A percentile compares a stretch with the other conserved stretches of the same genome.
Evolutionary conservation across 1,140 invertebrate species (phyloP).

Genomic region (Orius laevigatus): DNA sequence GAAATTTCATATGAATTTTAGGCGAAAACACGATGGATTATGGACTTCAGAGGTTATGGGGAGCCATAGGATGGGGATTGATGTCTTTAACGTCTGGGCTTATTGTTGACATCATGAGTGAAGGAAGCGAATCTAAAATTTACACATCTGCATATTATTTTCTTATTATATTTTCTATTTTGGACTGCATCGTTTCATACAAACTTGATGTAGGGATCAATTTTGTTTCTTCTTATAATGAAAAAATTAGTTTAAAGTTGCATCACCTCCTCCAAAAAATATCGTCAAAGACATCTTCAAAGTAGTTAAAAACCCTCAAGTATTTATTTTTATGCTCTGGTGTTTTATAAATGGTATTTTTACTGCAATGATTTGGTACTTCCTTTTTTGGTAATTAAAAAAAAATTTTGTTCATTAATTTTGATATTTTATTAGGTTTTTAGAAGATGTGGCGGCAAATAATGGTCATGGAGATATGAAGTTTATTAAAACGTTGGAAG

Average conservation of each 20-base stretch:
- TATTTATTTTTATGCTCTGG: constrained; percentile 49
- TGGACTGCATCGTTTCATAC: constrained; percentile 49
- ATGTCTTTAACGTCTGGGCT: constrained; percentile 55
- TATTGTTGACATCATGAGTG: constrained; percentile 54
- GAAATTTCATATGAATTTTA: constrained; percentile 19
- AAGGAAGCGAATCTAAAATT: constrained; percentile 42
- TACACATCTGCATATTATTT: constrained; percentile 63
- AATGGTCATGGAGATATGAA: constrained; percentile 29
- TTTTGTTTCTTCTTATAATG: not conserved
- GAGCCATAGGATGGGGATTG: constrained; percentile 62
- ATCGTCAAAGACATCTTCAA: too few species aligned
- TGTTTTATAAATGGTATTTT: constrained; percentile 67
- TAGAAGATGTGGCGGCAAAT: constrained; percentile 48
- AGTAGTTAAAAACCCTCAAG: too few species aligned
- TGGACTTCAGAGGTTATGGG: constrained; percentile 68
- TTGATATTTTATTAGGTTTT: too few species aligned
- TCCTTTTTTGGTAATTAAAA: constrained; percentile 53
- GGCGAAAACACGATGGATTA: constrained; percentile 46
- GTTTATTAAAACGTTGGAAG: constrained; percentile 66
- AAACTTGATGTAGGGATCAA: constrained; percentile 28
- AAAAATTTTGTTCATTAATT: too few species aligned
- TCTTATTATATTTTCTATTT: constrained; percentile 43
- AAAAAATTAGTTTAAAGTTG: constrained; percentile 1
- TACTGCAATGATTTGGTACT: constrained; percentile 74
- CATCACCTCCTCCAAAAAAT: too few species aligned